Evolutionary conservation across 2,113 vertebrate genomes (phyloP).

Genomic region (Oenanthe oenanthe): DNA sequence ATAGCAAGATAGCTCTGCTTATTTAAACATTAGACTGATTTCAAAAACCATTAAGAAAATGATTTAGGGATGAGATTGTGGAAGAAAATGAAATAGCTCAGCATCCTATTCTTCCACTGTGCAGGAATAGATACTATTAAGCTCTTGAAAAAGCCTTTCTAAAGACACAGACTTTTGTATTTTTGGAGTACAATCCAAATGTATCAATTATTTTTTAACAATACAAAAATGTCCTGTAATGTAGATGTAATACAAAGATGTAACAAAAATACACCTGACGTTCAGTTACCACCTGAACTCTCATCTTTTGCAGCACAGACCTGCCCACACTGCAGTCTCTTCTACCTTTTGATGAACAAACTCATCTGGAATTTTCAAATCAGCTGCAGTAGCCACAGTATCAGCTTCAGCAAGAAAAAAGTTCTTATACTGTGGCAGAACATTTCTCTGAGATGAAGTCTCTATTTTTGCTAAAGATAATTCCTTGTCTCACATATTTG

Average conservation of each 20-base stretch:
- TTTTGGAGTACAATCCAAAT: neutral
- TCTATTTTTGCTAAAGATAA: neutral
- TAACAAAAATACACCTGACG: neutral
- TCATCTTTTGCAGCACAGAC: neutral
- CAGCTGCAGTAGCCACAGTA: neutral
- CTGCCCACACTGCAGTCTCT: neutral
- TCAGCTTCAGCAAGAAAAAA: neutral
- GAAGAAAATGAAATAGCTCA: neutral
- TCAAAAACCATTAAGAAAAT: neutral
- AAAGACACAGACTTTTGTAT: neutral
- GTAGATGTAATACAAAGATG: neutral
- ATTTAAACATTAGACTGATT: neutral
- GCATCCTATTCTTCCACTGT: neutral
- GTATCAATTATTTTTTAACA: neutral
- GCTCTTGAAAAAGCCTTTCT: neutral
- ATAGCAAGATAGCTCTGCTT: neutral
- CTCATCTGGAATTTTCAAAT: neutral
- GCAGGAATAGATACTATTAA: accelerated
- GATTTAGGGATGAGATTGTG: neutral
- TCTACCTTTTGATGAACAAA: neutral
- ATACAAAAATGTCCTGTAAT: neutral
- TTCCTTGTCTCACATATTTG: neutral
- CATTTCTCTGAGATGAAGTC: neutral
- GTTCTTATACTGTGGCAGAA: neutral
- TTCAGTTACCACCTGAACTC: neutral